Evolutionary conservation across 2,113 vertebrate species (phyloP).

Genomic region (Neoarius graeffei): DNA sequence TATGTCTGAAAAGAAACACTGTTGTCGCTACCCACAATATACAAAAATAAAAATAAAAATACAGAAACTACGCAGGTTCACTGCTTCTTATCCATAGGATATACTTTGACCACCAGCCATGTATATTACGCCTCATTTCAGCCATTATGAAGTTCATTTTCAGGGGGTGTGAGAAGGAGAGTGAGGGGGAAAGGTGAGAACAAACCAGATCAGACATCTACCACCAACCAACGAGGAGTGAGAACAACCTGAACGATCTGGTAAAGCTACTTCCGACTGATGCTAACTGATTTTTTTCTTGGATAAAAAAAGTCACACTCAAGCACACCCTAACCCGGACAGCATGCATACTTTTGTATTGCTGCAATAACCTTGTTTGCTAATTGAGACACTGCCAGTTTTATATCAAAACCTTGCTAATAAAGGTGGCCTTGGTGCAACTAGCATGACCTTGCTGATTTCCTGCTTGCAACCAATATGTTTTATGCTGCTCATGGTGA

Average conservation of each 20-base stretch:
- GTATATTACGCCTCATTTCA: background rate
- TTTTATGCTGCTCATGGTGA: background rate
- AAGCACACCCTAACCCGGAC: background rate
- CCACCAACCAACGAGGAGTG: background rate
- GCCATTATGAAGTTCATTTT: background rate
- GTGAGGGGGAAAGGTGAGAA: conserved; percentile 8
- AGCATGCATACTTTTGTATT: background rate
- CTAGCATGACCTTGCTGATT: background rate
- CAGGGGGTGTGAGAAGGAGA: background rate
- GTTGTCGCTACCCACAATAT: background rate
- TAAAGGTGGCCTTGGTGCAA: background rate
- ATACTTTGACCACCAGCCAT: background rate
- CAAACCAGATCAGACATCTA: background rate
- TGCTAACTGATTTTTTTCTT: background rate
- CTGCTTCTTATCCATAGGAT: background rate
- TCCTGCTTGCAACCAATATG: background rate
- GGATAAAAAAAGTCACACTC: background rate
- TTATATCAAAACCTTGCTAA: background rate
- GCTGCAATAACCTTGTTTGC: background rate
- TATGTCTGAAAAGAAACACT: background rate
- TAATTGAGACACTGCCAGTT: background rate
- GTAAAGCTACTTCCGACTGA: background rate
- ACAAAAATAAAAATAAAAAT: background rate
- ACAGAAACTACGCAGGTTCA: background rate
- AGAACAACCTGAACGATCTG: background rate